Evolutionary conservation across 2,797 vertebrate genomes (phyloP), one percentile per base, ranked within the genome.

Genomic region (Malurus splendens): DNA sequence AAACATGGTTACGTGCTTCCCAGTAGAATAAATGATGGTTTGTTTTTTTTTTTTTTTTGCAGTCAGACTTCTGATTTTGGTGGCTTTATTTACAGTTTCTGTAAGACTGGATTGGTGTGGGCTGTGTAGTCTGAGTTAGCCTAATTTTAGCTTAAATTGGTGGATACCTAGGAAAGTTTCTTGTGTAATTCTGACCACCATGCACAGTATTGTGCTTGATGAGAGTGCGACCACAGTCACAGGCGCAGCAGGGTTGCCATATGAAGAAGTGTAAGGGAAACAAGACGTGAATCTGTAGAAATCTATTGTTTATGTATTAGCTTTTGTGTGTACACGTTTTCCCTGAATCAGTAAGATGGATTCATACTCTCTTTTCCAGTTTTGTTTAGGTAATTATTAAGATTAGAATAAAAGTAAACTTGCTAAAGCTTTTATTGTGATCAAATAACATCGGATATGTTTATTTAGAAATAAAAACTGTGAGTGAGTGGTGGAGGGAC

Each of bases 241-340:
- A 65, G n/a, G 36, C 67, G 12, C 27, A 50, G 23, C 28, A 59
- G 20, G 25, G 15, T 6, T 76, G 7, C 14, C 20, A 8, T 28
- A 23, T 25, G 41, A 82, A 27, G 8, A 59, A n/a, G 7, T 30
- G 14, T 47, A 60, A 67, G 62, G 12, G 28, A 60, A 62, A 14
- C 2, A 67, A 59, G 38, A 57, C 0, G 1, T 33, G 36, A 51
- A 50, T 59, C 42, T 70, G 14, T 44, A 86, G 36, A 82, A 83
- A 44, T 54, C 4, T 4, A 57, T 19, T 6, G 8, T 86, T 61
- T 27, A 18, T 0, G 0, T 32, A 15, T 50, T 42, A 27, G 3
- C 28, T 82, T 83, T 39, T 67, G 0, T 47, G 10, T 48, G 6
- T 1, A 1, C 14, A 1, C 0, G 2, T 71, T 57, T 82, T 82